Evolutionary conservation across 2,113 vertebrate genomes (phyloP), one percentile per base, ranked within the genome.

Genomic region (Thymallus thymallus): DNA sequence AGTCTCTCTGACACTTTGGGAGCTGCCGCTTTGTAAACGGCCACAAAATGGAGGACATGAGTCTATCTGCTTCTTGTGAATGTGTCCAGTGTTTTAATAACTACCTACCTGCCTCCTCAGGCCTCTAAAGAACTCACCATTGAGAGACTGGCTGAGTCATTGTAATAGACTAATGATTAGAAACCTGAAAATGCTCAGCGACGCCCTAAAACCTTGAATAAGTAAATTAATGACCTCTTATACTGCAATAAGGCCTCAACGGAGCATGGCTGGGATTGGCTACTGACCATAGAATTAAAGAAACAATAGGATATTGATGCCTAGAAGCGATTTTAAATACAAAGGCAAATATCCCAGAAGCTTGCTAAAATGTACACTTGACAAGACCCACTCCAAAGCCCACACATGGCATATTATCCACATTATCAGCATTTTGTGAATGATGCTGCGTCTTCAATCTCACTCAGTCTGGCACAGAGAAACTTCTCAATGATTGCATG

Each of bases 181-280:
- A 73, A 74, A 24, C 71, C 76, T 35, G 75, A 82, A 77, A 66
- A 62, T 71, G 76, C 76, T 74, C 22, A 76, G 78, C 71, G n/a
- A 81, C 75, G 81, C 75, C 69, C 48, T 65, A 60, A 81, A 86
- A 83, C 78, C 77, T 83, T 87, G 74, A 82, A 81, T 86, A 85
- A 84, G 71, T 51, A 76, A 84, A 85, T 85, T 81, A 88, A 89
- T 86, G 75, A 82, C 75, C 76, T 73, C 79, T 85, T 82, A 63
- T 9, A 16, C 75, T 76, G 66, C 75, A 84, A 77, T 68, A 62
- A 76, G 76, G 14, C 77, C 78, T 18, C 76, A 86, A 80, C 76
- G 61, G 29, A 74, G 70, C 63, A 29, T 3, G n/a, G 30, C 73
- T 62, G 74, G 51, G 79, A 61, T 71, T 68, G 81, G 22, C 61